Evolutionary conservation across 2,113 vertebrate species (phyloP), one percentile per base, ranked within the genome.

Genomic region (Falco punctatus): DNA sequence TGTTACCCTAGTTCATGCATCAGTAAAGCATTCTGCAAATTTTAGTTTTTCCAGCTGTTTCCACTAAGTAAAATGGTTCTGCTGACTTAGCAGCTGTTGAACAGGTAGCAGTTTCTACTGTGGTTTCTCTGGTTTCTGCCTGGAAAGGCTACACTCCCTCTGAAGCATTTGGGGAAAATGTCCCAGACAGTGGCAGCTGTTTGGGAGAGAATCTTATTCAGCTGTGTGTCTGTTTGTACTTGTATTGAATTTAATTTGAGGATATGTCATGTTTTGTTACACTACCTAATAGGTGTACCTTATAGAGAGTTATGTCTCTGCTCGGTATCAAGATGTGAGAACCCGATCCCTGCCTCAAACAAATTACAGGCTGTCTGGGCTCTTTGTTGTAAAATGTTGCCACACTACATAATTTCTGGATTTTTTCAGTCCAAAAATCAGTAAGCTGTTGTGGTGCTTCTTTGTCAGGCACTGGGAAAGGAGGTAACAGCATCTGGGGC

Each of bases 401-500:
- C 64, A 49, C 3, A 32, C 18, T 77, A 30, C 2, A 4, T 62
- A 1, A 23, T 84, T 88, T 70, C 38, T 91, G 75, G 22, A 30
- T 77, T 90, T 85, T 73, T 73, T 67, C 38, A 27, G 9, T 52
- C 33, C 81, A 57, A 71, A 91, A 94, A 58, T n/a, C 64, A 62
- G 6, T 96, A 49, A 79, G 82, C 21, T 59, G 0, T 62, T 81
- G 21, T 81, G n/a, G 26, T 94, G 20, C 30, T 96, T 96, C 23
- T 94, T 78, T 55, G 57, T 19, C 74, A 99, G 99, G 99, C 18
- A 99, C 99, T 7, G 99, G 99, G 44, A 99, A 99, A 98, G 99
- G 99, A 94, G 99, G 99, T 77, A 99, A 97, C 48, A 99, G 99
- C 96, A 99, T 99, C 94, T 99, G 99, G 99, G 99, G 99, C 65